Evolutionary conservation across 2,888 invertebrate species (phyloP), one percentile per base, ranked within the genome.

Genomic region (Sinodicranocentrus sp.): DNA sequence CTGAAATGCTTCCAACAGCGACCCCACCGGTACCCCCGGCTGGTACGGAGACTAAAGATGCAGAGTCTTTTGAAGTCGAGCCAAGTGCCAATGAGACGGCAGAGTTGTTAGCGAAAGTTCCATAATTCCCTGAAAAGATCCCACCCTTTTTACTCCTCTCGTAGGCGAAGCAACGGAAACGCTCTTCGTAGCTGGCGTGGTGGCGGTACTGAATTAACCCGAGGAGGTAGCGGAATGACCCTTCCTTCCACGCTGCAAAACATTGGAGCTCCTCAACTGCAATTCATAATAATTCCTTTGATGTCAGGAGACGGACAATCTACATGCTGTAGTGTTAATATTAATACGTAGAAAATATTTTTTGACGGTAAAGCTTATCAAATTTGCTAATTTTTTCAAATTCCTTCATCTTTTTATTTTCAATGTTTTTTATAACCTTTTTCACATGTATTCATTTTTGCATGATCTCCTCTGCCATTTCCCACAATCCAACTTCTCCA

Each of bases 101-200:
- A 48, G 85, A 76, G 77, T 82, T 67, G 68, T 85, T 59, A 65
- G 82, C 39, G 72, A 83, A 72, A 72, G 65, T 82, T 8, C 86
- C 84, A 44, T 78, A 65, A 71, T 72, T 78, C 67, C 67, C 76
- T 6, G 71, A 48, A 57, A 84, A 80, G 21, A 85, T 52, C 28
- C 83, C 70, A 68, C 78, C 84, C 59, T 86, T 87, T 43, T 87
- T 87, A 89, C 85, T 90, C 88, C 95, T 95, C 92, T 96, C 97
- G 92, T 96, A 97, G 84, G 98, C 98, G 92, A 98, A 98, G 92
- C 98, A 98, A 88, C 98, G 93, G 92, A 96, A 98, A 87, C 97
- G 94, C 91, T 97, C 97, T 91, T 97, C 97, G 91, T 96, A 96
- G 90, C 95, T 95, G 19, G 85, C 77, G 26, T 83, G 84, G 91